phyloP scores from a whole-genome alignment of 2,797 vertebrate species.

The Melanotaenia nigrans region DNA sequence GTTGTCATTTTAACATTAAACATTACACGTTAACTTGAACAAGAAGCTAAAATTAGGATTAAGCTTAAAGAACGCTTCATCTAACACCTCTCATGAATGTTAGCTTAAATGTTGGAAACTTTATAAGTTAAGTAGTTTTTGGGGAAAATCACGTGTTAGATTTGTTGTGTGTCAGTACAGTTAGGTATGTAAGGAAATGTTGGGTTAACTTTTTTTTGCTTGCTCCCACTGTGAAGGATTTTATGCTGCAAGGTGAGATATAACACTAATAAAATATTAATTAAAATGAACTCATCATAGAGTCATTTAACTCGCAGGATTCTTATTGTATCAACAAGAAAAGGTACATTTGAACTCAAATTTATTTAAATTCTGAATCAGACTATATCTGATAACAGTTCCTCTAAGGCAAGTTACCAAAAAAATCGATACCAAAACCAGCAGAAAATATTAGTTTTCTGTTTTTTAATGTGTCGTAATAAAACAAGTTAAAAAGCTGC shows the following conservation, averaged over 20 bases:
- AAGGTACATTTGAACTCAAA: not conserved
- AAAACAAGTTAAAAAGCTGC: no score
- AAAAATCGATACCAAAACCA: no score
- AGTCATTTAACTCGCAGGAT: not conserved
- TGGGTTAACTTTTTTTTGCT: not conserved
- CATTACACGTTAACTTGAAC: no score
- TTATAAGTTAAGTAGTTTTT: not conserved
- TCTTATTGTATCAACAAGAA: not conserved
- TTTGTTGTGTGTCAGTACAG: not conserved
- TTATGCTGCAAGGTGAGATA: not conserved
- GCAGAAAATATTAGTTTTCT: no score
- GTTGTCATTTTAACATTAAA: not conserved
- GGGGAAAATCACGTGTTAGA: not conserved
- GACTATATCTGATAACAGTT: no score
- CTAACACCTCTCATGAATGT: not conserved
- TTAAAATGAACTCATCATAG: not conserved
- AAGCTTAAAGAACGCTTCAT: no score
- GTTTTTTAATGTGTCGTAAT: no score
- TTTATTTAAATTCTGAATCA: no score
- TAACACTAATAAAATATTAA: not conserved
- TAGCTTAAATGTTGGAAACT: not conserved
- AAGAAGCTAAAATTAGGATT: no score
- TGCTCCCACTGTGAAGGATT: not conserved
- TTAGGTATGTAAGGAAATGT: not conserved
- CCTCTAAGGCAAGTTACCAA: no score